Evolutionary conservation across 1,140 invertebrate species (phyloP).

Genomic region (Brachionus asplanchnoidis): DNA sequence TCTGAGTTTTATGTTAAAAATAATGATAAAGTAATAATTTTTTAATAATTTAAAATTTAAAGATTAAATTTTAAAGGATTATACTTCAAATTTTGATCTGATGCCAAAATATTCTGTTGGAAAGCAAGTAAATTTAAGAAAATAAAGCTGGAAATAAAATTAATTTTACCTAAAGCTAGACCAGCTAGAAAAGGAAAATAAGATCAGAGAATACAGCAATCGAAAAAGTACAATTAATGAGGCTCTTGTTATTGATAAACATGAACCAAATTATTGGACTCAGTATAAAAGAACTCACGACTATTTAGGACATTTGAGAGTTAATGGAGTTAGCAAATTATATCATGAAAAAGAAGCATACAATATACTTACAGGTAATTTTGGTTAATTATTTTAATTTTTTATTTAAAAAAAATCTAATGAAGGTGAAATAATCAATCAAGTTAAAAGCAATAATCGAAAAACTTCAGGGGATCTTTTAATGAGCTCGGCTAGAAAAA

Average conservation of each 20-base stretch:
- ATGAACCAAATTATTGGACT: conserved; percentile 31
- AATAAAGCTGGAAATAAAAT: neutral
- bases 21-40: neutral
- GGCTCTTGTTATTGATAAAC: neutral
- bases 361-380: conserved; percentile 34
- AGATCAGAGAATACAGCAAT: conserved; percentile 27
- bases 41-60: neutral
- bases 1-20: conserved; percentile 25
- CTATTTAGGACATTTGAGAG: conserved; percentile 23
- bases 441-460: neutral
- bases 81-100: conserved; percentile 1
- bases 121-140: neutral
- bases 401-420: neutral
- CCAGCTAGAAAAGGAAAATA: neutral
- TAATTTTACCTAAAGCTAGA: neutral
- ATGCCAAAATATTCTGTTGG: conserved; percentile 38
- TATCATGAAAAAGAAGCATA: conserved; percentile 4
- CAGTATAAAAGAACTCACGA: conserved; percentile 37
- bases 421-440: neutral
- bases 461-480: neutral
- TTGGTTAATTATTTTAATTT: neutral
- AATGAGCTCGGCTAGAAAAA: neutral
- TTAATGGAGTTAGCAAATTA: neutral
- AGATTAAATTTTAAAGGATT: neutral
- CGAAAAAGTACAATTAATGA: conserved; percentile 2